Base-by-base conservation (phyloP, 2,888 invertebrate species). In the Perizoma affinitatum region DNA sequence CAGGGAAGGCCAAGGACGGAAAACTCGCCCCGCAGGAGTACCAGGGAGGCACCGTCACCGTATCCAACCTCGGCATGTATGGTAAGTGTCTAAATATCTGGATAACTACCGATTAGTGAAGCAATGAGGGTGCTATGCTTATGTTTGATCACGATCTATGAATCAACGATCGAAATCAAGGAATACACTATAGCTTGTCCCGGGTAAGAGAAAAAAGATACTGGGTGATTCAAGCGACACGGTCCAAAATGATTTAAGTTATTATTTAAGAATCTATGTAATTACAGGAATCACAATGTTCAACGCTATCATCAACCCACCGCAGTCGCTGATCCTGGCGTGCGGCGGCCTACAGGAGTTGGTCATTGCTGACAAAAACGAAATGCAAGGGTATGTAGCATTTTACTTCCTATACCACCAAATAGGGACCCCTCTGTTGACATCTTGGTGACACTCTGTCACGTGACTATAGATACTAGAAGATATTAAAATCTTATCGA, bases 11-110 rank as follows among this genome's bases (percentile, higher is more conserved):
- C 0, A 95, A 97, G 73, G 96, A 96, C 0, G 97, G 97, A 33
- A 97, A 96, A 83, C 93, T 99, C 11, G 95, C 97, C 81, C 98
- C 98, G 0, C 96, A 97, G 45, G 99, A 99, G 88, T 99, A 97
- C 91, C 98, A 98, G 94, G 99, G 99, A 9, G 99, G 99, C 68
- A 98, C 98, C 6, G 96, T 99, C 70, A 97, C 97, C 10, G 95
- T 99, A 1, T 98, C 98, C 9, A 99, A 99, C 90, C 93, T 99
- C 68, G 98, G 98, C 73, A 98, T 98, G 98, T 98, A 95, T 85
- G 96, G 96, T 92, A 77, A 82, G 91, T 79, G 7, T 1, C 7
- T 38, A 38, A 38, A 4, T 4, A 38, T 38, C 7, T 38, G 38
- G 4, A 22, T 22, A 22, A 22, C 22, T 22, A 22, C 22, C 22